phyloP scores from a whole-genome alignment of 2,113 vertebrate species.

The Neotragus pygmaeus region DNA sequence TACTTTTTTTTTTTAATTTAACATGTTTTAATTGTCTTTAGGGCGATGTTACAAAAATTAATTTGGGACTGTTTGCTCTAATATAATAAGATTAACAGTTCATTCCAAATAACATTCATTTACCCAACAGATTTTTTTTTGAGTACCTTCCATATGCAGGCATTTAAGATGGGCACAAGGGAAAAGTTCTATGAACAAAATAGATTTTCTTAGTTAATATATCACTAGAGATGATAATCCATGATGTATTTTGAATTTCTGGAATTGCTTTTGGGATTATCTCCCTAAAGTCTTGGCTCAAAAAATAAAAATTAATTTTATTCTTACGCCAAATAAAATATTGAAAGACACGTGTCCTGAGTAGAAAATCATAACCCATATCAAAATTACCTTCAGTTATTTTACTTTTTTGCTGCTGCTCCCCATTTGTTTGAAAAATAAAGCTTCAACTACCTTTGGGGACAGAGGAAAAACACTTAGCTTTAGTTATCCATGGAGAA shows the following conservation, averaged over 20 bases:
- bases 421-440: slow-evolving; percentile 18
- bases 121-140: background rate
- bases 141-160: background rate
- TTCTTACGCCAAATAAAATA: slow-evolving; percentile 27
- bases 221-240: slow-evolving; percentile 5
- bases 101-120: background rate
- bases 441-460: background rate
- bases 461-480: background rate
- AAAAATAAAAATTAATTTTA: slow-evolving; percentile 49
- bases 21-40: slow-evolving; percentile 18
- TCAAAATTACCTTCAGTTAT: slow-evolving; percentile 18
- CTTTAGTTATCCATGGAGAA: background rate
- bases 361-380: background rate
- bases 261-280: background rate
- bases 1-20: background rate
- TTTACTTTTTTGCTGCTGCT: background rate
- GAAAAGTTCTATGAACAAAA: background rate
- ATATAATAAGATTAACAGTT: slow-evolving; percentile 26
- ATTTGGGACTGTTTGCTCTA: background rate
- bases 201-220: background rate
- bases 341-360: background rate
- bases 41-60: slow-evolving; percentile 6
- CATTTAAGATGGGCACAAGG: background rate
- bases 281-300: background rate
- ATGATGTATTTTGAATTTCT: slow-evolving; percentile 13